Conservation (phyloP, 2,888 invertebrate species). For the Syrista parreyssii region DNA sequence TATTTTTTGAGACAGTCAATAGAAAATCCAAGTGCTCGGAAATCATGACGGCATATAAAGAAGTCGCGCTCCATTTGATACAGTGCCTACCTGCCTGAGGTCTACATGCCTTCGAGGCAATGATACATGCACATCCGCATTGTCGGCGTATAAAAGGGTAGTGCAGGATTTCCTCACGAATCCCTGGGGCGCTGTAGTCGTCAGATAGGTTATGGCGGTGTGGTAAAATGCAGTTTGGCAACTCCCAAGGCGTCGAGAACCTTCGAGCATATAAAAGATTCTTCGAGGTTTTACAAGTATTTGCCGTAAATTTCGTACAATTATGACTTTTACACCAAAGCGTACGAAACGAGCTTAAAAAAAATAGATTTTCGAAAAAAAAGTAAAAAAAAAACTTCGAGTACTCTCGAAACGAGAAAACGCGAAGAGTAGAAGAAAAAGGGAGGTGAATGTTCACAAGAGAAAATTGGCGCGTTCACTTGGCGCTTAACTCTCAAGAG, state of each 20-base stretch:
- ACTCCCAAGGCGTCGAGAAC: not conserved
- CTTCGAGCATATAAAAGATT: not conserved
- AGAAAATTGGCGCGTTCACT: not conserved
- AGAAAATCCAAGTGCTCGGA: not conserved
- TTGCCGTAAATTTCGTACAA: not conserved
- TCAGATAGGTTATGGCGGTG: not conserved
- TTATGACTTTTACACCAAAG: not conserved
- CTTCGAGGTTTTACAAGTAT: not conserved
- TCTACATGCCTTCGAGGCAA: not conserved
- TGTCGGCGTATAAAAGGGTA: not conserved
- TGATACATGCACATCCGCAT: not conserved
- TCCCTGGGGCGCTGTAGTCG: not conserved
- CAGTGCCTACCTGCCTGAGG: not conserved
- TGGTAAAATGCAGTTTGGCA: not conserved
- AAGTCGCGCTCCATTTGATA: not conserved
- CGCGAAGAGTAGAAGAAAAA: not conserved
- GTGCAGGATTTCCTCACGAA: not conserved
- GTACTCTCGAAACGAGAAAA: not conserved
- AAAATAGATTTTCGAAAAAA: not conserved
- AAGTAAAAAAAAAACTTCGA: not conserved
- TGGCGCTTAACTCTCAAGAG: not conserved
- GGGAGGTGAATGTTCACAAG: not conserved
- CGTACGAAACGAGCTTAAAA: not conserved
- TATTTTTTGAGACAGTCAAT: not conserved
- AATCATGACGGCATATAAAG: not conserved